Percentiles rank a stretch among this genome's conserved stretches.
Evolutionary conservation across 2,888 invertebrate species (phyloP).

Genomic region (Nineta flava): DNA sequence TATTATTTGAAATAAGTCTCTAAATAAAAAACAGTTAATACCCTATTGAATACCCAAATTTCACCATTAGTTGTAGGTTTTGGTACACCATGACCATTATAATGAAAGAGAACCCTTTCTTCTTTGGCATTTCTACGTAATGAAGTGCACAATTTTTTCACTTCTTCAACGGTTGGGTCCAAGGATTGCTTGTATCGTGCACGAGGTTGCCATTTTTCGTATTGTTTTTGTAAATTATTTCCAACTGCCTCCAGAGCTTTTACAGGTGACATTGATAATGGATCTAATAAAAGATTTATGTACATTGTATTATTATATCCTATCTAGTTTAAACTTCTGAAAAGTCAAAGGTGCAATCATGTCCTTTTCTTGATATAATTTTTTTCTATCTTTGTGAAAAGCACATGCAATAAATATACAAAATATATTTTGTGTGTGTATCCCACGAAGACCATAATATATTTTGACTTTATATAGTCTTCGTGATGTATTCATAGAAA

Average conservation of each 20-base stretch:
- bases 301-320: slow-evolving; percentile 5
- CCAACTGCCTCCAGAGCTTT: slow-evolving; percentile 91
- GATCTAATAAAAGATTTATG: slow-evolving; percentile 41
- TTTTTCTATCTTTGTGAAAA: no score
- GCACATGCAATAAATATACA: no score
- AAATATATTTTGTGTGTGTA: no score
- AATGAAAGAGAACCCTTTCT: slow-evolving; percentile 95
- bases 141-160: slow-evolving; percentile 90
- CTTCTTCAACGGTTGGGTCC: slow-evolving; percentile 96
- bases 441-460: no score
- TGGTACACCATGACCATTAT: slow-evolving; percentile 98
- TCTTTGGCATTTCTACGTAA: slow-evolving; percentile 93
- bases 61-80: slow-evolving; percentile 96
- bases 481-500: no score
- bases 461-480: no score
- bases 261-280: slow-evolving; percentile 69
- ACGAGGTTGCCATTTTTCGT: slow-evolving; percentile 96
- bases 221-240: slow-evolving; percentile 81
- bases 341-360: not conserved
- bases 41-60: slow-evolving; percentile 98
- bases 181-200: slow-evolving; percentile 93
- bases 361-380: not conserved
- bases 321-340: not conserved
- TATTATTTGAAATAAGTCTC: not conserved
- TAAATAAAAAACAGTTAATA: slow-evolving; percentile 29